Evolutionary conservation across 2,888 invertebrate genomes (phyloP), one percentile per base, ranked within the genome.

Genomic region (Drosophila multiciliata): DNA sequence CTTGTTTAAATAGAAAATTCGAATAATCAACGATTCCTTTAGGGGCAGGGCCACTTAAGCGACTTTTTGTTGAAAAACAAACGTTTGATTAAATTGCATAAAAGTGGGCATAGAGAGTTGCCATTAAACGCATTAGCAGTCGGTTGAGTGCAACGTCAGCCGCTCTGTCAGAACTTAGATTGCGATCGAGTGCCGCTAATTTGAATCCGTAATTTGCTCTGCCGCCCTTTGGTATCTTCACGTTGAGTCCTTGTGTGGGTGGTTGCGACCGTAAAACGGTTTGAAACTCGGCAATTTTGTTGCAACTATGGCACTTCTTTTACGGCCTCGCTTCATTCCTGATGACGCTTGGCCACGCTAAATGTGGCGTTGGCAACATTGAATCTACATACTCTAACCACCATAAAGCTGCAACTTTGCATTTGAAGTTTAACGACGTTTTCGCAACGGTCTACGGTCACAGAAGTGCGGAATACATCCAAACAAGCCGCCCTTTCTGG

Each of bases 181-280:
- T 80, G 87, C 89, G 84, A 84, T 87, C 82, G 88, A 89, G 90
- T 85, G 86, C 74, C 78, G 88, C 90, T 87, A 86, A 86, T 86
- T 86, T 86, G 90, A 89, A 85, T 89, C 81, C 75, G 90, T 89
- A 88, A 85, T 87, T 80, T 87, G 58, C 73, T 78, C 59, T 54
- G 63, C 66, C 50, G 55, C 50, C 58, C 78, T 42, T 32, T 40
- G 42, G 26, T 11, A 38, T 63, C 40, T 53, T 59, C 23, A 42
- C 38, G 53, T 45, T 15, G 5, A 15, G 72, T 40, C 40, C 29
- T 42, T 57, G 57, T 57, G 40, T 57, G 42, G 29, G n/a, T 38
- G 55, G 73, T 45, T 38, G 45, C 35, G 62, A 59, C 54, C 63
- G 60, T 80, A 82, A 80, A 84, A 75, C 57, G 63, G 61, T 67